Base-by-base conservation (phyloP, 2,888 invertebrate genomes). In the Drosophila birchii region DNA sequence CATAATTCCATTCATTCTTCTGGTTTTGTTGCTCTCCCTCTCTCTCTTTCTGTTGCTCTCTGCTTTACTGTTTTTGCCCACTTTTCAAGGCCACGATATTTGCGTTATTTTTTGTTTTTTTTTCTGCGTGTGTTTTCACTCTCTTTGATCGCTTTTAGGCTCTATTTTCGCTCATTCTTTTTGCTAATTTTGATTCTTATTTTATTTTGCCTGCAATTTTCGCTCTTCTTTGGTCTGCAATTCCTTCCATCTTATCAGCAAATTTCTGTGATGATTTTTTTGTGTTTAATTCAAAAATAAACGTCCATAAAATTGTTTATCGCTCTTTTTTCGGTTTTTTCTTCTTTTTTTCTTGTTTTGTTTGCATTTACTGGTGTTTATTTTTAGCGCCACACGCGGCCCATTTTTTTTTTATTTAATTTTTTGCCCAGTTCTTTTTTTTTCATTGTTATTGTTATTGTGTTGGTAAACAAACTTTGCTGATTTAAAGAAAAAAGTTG, bases 11-110 rank as follows among this genome's bases (percentile, higher is more conserved):
- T 64, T 62, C 71, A 58, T 73, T 75, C 54, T 55, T 43, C 51
- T 45, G 58, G 32, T 44, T 49, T 61, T 47, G 61, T 26, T 45
- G n/a, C 53, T 60, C 60, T 43, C 60, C n/a, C n/a, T 71, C 26
- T 57, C 8, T 45, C 36, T 51, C 41, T 57, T 59, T 26, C 55
- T 26, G 26, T 26, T 26, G 41, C 34, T 64, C 20, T 66, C 34
- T 54, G 41, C n/a, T 12, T 61, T 45, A 56, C 32, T 63, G 59
- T 58, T 68, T 70, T 71, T 80, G 76, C 77, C 63, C 77, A 83
- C 75, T 74, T 81, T 83, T 84, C 83, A 84, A 84, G 83, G 83
- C 78, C 86, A 77, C 54, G 36, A 76, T 76, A 68, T 59, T 80
- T 85, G 81, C 80, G 63, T 80, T 76, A 51, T 63, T 80, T 78